Conservation (phyloP, 1,140 invertebrate species). For the Asbolus verrucosus region DNA sequence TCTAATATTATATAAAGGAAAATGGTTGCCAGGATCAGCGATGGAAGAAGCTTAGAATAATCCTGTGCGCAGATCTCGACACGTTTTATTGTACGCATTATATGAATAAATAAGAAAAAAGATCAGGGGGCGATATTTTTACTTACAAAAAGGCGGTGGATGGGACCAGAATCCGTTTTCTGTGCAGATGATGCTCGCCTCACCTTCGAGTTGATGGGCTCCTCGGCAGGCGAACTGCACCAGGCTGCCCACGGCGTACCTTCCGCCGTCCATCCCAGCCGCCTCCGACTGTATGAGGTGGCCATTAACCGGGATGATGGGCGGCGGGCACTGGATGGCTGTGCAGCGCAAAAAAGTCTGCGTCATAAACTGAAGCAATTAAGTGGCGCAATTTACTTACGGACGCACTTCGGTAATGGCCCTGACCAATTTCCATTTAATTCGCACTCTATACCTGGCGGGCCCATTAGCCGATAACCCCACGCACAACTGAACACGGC, state of each 20-base stretch:
- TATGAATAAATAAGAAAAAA: not conserved
- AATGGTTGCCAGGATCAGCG: too few relatives aligned
- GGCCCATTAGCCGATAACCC: constrained; percentile 81
- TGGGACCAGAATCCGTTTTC: constrained; percentile 90
- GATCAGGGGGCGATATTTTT: not conserved
- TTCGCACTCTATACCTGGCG: constrained; percentile 80
- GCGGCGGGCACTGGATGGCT: constrained; percentile 85
- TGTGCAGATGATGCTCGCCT: constrained; percentile 84
- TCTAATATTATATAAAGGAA: too few relatives aligned
- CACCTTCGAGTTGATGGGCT: constrained; percentile 79
- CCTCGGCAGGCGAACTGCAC: constrained; percentile 82
- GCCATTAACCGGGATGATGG: constrained; percentile 78
- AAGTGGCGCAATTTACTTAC: constrained; percentile 65
- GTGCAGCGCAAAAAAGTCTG: constrained; percentile 55
- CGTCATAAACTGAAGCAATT: constrained; percentile 39
- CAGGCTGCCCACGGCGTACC: constrained; percentile 80
- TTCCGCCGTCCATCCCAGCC: constrained; percentile 67
- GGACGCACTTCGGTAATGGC: constrained; percentile 77
- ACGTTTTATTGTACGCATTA: not conserved
- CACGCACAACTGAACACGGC: constrained; percentile 85
- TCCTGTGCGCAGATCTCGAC: not conserved
- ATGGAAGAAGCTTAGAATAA: too few relatives aligned
- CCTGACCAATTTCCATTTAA: constrained; percentile 83
- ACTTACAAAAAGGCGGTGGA: constrained; percentile 82
- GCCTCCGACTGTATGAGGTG: constrained; percentile 71